Conservation (phyloP, 1,140 invertebrate genomes). For the Hyles euphorbiae region DNA sequence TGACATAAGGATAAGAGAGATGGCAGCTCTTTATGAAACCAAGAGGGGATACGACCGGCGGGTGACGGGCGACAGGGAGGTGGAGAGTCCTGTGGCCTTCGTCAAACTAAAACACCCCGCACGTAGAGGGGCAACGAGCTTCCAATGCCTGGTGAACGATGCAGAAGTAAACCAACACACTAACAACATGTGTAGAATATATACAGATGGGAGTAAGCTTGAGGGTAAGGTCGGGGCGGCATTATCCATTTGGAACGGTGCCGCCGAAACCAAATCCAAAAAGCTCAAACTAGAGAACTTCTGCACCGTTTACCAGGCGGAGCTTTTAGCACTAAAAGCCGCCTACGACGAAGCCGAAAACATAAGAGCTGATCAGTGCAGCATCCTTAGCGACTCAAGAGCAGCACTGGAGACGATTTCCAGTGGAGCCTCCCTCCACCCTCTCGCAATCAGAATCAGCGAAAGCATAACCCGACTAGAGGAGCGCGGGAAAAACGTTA, state of each 20-base stretch:
- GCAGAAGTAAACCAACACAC: background rate
- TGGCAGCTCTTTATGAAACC: background rate
- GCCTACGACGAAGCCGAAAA: background rate
- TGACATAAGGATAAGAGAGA: background rate
- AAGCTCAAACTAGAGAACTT: background rate
- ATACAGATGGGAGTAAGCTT: constrained; percentile 4
- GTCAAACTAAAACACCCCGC: background rate
- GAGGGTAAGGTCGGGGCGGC: background rate
- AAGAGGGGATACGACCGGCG: background rate
- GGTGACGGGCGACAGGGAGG: background rate
- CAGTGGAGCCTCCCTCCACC: background rate
- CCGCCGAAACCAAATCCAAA: background rate
- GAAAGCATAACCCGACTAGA: background rate
- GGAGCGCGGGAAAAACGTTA: background rate
- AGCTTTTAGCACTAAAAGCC: background rate
- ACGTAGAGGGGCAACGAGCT: background rate
- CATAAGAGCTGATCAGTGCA: background rate
- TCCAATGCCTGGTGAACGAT: background rate
- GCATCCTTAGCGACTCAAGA: background rate
- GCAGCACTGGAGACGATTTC: background rate
- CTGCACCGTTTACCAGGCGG: constrained; percentile 2
- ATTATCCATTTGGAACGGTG: background rate
- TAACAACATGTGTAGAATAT: background rate
- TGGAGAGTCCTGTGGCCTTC: background rate
- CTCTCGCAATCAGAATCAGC: background rate